phyloP scores from a whole-genome alignment of 1,140 invertebrate species.

The Heliconius congener region DNA sequence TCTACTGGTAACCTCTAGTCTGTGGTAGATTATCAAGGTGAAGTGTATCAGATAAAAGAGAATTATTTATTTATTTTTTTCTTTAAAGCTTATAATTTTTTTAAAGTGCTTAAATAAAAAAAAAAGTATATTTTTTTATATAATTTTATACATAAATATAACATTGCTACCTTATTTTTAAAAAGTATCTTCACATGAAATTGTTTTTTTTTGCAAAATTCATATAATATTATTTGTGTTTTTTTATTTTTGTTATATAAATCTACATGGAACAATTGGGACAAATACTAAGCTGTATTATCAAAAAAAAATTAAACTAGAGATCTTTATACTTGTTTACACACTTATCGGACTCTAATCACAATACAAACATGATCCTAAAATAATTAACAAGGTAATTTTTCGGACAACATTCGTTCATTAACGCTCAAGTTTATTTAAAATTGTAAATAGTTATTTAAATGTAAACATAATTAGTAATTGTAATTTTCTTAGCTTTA shows the following conservation, averaged over 20 bases:
- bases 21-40: constrained; percentile 20
- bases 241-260: background rate
- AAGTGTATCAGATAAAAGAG: constrained; percentile 6
- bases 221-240: too few species aligned
- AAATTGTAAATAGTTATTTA: background rate
- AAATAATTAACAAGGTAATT: background rate
- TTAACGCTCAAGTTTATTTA: background rate
- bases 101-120: too few species aligned
- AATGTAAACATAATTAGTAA: background rate
- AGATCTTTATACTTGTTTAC: background rate
- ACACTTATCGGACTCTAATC: background rate
- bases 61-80: background rate
- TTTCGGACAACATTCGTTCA: background rate
- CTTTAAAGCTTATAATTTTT: too few species aligned
- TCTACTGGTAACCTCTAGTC: constrained; percentile 22
- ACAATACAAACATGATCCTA: background rate
- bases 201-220: too few species aligned
- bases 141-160: too few species aligned
- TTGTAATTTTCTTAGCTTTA: background rate
- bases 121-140: too few species aligned
- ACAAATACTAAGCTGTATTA: background rate
- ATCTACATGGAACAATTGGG: background rate
- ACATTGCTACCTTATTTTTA: too few species aligned
- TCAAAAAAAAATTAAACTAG: background rate
- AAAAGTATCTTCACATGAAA: too few species aligned